Evolutionary conservation across 2,113 vertebrate genomes (phyloP), one percentile per base, ranked within the genome.

Genomic region (Camelus dromedarius): DNA sequence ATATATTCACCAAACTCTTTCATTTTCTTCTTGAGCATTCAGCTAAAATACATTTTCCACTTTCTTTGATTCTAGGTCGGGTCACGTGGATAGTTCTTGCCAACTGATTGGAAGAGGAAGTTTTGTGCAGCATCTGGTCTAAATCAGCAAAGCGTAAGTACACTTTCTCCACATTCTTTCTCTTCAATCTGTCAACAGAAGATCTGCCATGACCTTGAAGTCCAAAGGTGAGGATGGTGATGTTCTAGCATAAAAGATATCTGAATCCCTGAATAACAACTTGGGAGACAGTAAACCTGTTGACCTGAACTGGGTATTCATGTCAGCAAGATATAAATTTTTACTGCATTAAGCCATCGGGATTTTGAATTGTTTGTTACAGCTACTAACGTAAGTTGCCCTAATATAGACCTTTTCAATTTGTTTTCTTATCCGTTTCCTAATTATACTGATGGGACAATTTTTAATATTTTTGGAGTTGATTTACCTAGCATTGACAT

Each of bases 151-250:
- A 83, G 28, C 42, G 2, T 4, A 64, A 79, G 9, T 64, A 13
- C 24, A 32, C 9, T 46, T 82, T 76, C 54, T 48, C 1, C 19
- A 64, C 42, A 38, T 69, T 82, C 24, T 38, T 46, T 66, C 50
- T n/a, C 50, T 90, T 85, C 66, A 70, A 20, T 70, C 46, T 92
- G 42, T 89, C 80, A 85, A 26, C 62, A 58, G 26, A 96, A 81
- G 52, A 76, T 20, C 14, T 9, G 50, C 14, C 16, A 20, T 79
- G n/a, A 56, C 46, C 24, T 84, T 54, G 38, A 75, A 52, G 19
- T 91, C 9, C 42, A 28, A 67, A 85, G 4, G 18, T 89, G 30
- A 94, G 85, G 35, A 75, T 54, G 46, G 42, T 46, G 42, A 88
- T 35, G 0, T 32, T 92, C 30, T 58, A 67, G n/a, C 22, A 12